phyloP scores from a whole-genome alignment of 2,888 invertebrate species.

The Anodontia alba region DNA sequence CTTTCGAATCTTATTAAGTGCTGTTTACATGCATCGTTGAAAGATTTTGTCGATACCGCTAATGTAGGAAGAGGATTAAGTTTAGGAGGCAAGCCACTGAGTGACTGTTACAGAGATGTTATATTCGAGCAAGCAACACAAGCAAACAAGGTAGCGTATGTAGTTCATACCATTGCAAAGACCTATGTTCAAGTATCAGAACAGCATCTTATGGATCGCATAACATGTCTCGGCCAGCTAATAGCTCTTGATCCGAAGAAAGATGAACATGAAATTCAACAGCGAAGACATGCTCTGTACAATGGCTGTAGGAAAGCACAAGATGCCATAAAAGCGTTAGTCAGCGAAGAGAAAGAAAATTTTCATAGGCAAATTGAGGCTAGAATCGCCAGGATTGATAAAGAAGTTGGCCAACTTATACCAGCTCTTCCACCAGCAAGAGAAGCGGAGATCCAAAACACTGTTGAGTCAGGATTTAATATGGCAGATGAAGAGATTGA shows the following conservation, averaged over 20 bases:
- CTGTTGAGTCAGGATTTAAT: background rate
- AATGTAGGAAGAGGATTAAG: background rate
- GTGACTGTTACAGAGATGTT: background rate
- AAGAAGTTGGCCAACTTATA: no score
- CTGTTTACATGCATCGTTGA: background rate
- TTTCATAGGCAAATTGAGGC: background rate
- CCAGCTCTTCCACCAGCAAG: background rate
- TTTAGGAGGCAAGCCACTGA: background rate
- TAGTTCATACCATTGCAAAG: background rate
- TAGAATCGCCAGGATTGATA: background rate
- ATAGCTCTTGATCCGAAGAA: background rate
- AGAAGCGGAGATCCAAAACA: background rate
- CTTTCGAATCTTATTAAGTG: slow-evolving; percentile 5
- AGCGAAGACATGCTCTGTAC: background rate
- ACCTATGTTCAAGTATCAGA: slow-evolving; percentile 1
- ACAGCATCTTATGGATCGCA: background rate
- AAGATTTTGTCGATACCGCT: background rate
- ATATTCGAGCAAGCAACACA: slow-evolving; percentile 8
- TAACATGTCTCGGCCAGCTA: background rate
- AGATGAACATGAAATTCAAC: background rate
- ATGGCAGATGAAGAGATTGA: no score
- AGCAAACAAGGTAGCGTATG: background rate
- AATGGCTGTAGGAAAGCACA: slow-evolving; percentile 9
- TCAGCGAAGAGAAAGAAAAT: background rate
- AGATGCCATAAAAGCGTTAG: background rate